These are phyloP conservation scores for Sciurus vulgaris DNA, from an alignment of 2,797 vertebrate species.

Conservation along the genomic window DNA sequence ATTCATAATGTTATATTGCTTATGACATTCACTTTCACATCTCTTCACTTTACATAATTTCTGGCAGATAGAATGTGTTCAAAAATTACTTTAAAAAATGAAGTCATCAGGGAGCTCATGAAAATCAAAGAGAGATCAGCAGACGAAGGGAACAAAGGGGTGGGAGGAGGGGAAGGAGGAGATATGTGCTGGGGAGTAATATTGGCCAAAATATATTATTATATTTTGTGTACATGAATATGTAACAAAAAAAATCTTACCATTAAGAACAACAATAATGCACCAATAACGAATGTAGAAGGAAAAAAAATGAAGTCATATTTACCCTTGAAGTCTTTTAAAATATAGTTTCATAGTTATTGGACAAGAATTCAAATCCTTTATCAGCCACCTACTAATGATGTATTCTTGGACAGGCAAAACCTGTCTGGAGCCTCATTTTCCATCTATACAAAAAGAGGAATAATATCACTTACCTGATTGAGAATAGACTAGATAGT, in stretches of 20 bases:
- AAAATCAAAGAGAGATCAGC: too few species aligned
- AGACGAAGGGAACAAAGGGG: too few species aligned
- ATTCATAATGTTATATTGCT: not conserved
- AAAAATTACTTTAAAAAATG: not conserved
- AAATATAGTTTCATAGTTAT: constrained; percentile 32
- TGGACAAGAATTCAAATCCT: not conserved
- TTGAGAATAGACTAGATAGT: not conserved
- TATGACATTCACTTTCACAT: constrained; percentile 27
- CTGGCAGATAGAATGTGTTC: not conserved
- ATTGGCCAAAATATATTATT: too few species aligned
- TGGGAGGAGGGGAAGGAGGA: too few species aligned
- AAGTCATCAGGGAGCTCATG: not conserved
- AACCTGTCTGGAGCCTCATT: constrained; percentile 15
- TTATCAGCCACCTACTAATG: constrained; percentile 25
- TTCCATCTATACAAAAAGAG: not conserved
- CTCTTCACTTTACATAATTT: constrained; percentile 28
- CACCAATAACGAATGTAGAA: too few species aligned
- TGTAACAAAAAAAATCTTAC: too few species aligned
- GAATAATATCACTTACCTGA: not conserved
- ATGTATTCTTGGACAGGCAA: constrained; percentile 5
- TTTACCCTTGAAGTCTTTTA: not conserved
- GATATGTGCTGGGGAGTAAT: too few species aligned
- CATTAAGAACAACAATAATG: too few species aligned
- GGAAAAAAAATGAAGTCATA: not conserved
- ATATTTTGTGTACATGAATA: too few species aligned